Conservation (phyloP, 1,140 invertebrate genomes). For the Lamellibrachia luymesi region DNA sequence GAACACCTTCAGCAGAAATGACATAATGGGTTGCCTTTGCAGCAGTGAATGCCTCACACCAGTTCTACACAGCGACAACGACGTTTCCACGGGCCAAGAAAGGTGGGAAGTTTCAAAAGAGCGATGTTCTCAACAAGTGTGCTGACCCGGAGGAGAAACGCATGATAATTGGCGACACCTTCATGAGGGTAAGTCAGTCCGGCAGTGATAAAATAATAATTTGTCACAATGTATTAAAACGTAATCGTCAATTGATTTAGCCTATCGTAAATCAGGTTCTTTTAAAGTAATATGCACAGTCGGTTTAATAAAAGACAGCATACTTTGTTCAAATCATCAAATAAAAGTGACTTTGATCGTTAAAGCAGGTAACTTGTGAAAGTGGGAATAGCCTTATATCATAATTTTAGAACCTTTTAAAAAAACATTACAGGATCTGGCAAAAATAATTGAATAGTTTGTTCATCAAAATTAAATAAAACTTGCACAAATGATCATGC, state of each 20-base stretch:
- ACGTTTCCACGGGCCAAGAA: slow-evolving; percentile 52
- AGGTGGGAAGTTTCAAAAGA: slow-evolving; percentile 70
- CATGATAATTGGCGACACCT: slow-evolving; percentile 98
- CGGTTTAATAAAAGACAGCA: background rate
- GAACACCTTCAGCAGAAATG: background rate
- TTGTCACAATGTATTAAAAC: no score
- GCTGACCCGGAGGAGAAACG: slow-evolving; percentile 93
- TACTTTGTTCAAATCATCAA: no score
- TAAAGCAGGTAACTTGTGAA: no score
- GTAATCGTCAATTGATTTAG: no score
- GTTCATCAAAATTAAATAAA: no score
- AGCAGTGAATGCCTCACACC: slow-evolving; percentile 59
- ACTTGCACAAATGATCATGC: no score
- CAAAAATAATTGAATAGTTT: no score
- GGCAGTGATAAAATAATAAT: background rate
- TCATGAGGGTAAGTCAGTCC: slow-evolving; percentile 70
- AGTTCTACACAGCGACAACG: slow-evolving; percentile 72
- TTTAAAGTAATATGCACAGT: background rate
- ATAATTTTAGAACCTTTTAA: no score
- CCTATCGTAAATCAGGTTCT: no score
- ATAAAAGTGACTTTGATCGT: no score
- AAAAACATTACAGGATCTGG: no score
- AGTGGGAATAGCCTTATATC: no score
- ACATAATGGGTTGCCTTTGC: slow-evolving; percentile 27
- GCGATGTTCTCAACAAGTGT: slow-evolving; percentile 83